These are phyloP conservation scores for Anolis sagrei DNA, from an alignment of 2,113 vertebrate species.

Conservation along the genomic window DNA sequence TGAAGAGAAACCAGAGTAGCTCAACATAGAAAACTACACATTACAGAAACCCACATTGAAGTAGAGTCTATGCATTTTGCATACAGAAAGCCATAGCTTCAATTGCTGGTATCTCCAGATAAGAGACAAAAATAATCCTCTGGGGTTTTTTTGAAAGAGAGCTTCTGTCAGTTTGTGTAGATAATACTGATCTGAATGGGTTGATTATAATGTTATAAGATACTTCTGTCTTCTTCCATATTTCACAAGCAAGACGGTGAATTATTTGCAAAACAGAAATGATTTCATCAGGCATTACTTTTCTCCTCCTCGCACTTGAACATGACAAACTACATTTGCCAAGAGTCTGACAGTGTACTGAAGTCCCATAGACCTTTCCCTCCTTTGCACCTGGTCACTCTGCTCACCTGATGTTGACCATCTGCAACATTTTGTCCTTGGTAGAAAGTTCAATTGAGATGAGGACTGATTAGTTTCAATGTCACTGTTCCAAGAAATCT, in stretches of 20 bases:
- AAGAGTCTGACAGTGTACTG: background rate
- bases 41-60: too few species aligned
- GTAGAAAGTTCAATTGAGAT: background rate
- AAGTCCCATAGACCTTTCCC: background rate
- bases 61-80: background rate
- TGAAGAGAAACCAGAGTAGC: too few species aligned
- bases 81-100: background rate
- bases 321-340: background rate
- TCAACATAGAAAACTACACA: too few species aligned
- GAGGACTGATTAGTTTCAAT: background rate
- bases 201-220: background rate
- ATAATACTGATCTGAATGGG: background rate
- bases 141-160: background rate
- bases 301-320: background rate
- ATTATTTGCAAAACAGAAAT: background rate
- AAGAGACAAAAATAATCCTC: background rate
- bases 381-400: background rate
- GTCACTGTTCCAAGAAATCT: constrained; percentile 3
- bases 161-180: background rate
- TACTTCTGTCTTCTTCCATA: background rate
- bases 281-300: background rate
- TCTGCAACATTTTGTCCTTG: background rate
- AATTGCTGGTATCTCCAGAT: background rate
- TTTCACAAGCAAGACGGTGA: background rate
- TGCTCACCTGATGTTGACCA: background rate